Base-by-base conservation (phyloP, 2,888 invertebrate genomes). In the Parnassius orleans region DNA sequence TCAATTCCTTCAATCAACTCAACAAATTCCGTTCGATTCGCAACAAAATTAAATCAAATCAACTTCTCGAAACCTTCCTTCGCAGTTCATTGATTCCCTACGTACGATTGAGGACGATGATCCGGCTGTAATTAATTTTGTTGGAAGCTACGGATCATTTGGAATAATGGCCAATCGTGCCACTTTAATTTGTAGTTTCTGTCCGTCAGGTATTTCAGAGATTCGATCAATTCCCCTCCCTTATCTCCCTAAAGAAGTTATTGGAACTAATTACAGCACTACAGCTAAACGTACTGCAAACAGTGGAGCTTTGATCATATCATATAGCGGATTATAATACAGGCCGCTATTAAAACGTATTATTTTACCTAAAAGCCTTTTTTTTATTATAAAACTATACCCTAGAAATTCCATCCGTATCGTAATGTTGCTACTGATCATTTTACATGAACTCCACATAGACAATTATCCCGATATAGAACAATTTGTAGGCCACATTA, bases 91-190 rank as follows among this genome's bases (percentile, higher is more conserved):
- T 79, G 81, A 79, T 81, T 78, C 76, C 74, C 69, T 73, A 70
- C 75, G 72, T 76, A 73, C 72, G 72, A 73, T 75, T 74, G 78
- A 76, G 75, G 77, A 76, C 75, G 70, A 69, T 68, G 70, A 74
- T 74, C 71, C 74, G 71, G 70, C 76, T 74, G 81, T 80, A 84
- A 87, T 87, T 88, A 87, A 84, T 86, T 83, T 80, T 80, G 81
- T 81, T 81, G 81, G 80, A 80, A 81, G 79, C 80, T 75, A 73
- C 79, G 81, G 79, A 80, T 83, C 81, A 81, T 83, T 85, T 80
- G 75, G 78, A 78, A 81, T 87, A 83, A 88, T 86, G 83, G 80
- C 80, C 78, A 71, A 79, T 81, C 77, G 75, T 75, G 77, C 72
- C 76, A 75, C 72, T 72, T 75, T 67, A 68, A 69, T 68, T 68